Evolutionary conservation across 1,140 invertebrate genomes (phyloP).

Genomic region (Drosophila parabipectinata): DNA sequence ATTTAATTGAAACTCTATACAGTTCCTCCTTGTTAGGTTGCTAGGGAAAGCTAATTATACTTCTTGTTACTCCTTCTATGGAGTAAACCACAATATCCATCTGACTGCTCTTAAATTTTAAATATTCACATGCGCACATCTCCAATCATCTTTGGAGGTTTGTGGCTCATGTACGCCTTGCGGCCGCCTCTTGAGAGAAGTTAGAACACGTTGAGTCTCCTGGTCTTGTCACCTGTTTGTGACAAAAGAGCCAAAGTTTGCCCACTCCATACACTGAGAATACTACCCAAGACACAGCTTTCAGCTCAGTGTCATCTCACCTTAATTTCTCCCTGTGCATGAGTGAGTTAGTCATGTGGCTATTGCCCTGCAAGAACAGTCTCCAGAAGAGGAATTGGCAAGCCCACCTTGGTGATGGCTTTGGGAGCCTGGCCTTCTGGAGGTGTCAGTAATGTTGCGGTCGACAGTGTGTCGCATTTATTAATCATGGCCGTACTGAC

Average conservation of each 20-base stretch:
- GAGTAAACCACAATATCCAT: slow-evolving; percentile 26
- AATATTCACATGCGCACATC: slow-evolving; percentile 4
- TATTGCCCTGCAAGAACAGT: slow-evolving; percentile 5
- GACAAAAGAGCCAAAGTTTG: slow-evolving; percentile 62
- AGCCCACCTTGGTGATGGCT: slow-evolving; percentile 33
- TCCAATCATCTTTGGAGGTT: slow-evolving; percentile 7
- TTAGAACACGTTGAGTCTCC: slow-evolving; percentile 20
- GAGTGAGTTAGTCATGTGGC: background rate
- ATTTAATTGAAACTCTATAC: background rate
- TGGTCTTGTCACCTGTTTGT: slow-evolving; percentile 67
- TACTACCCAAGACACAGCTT: too few species aligned
- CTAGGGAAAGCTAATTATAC: slow-evolving; percentile 25
- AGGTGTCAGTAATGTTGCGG: slow-evolving; percentile 77
- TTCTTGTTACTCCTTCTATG: background rate
- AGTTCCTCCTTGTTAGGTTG: background rate
- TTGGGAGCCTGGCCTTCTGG: slow-evolving; percentile 20
- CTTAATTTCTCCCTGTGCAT: background rate
- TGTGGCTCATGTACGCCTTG: slow-evolving; percentile 21
- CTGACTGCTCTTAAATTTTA: slow-evolving; percentile 21
- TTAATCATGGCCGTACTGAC: slow-evolving; percentile 65
- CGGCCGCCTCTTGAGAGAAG: slow-evolving; percentile 23
- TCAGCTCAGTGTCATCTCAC: background rate
- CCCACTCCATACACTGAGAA: slow-evolving; percentile 33
- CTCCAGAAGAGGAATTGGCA: too few species aligned
- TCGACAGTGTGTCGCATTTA: slow-evolving; percentile 68